Evolutionary conservation across 2,888 invertebrate species (phyloP).

Genomic region (Caenorhabditis sp.): DNA sequence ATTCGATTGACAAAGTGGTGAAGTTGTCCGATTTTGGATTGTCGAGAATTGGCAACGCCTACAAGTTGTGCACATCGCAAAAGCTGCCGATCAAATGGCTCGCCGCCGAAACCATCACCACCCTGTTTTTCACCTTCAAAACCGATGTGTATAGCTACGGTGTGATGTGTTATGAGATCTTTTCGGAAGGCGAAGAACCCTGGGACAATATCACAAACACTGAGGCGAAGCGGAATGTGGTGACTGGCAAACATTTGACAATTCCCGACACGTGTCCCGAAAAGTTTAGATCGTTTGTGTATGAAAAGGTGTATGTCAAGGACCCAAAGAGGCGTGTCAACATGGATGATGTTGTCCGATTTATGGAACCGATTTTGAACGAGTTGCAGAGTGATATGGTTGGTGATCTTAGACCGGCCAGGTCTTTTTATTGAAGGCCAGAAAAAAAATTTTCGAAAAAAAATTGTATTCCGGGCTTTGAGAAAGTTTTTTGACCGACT

Average conservation of each 20-base stretch:
- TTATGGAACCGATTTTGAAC: slow-evolving; percentile 34
- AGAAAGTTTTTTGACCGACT: too few species aligned
- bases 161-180: slow-evolving; percentile 48
- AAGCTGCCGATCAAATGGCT: slow-evolving; percentile 45
- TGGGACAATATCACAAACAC: slow-evolving; percentile 42
- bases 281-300: slow-evolving; percentile 37
- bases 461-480: too few species aligned
- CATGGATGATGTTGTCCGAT: slow-evolving; percentile 39
- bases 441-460: too few species aligned
- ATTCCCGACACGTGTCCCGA: slow-evolving; percentile 40
- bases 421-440: too few species aligned
- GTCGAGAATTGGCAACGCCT: slow-evolving; percentile 21
- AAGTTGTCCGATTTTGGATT: slow-evolving; percentile 48
- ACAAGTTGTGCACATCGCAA: slow-evolving; percentile 25
- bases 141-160: slow-evolving; percentile 33
- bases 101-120: slow-evolving; percentile 21
- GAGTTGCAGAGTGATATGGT: neutral
- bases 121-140: neutral
- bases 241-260: slow-evolving; percentile 25
- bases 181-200: slow-evolving; percentile 43
- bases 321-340: slow-evolving; percentile 32
- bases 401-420: too few species aligned
- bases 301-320: slow-evolving; percentile 38
- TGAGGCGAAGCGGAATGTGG: slow-evolving; percentile 4
- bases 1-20: slow-evolving; percentile 14